Conservation (phyloP, 2,797 vertebrate genomes). For the Tympanoctomys barrerae region DNA sequence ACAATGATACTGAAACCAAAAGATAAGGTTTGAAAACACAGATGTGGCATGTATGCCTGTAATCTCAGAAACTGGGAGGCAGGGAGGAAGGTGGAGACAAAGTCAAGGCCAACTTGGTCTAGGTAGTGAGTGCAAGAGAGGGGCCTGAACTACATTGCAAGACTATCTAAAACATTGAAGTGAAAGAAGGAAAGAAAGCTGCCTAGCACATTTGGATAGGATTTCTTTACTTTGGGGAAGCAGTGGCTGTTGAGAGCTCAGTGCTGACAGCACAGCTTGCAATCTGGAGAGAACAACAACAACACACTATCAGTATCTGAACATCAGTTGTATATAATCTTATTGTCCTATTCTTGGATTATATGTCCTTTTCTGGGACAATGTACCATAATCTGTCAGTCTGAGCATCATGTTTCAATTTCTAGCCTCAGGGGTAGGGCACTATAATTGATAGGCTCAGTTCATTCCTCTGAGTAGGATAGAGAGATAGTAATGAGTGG, state of each 20-base stretch:
- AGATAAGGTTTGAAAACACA: neutral
- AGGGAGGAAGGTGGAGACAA: neutral
- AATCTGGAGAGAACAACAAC: neutral
- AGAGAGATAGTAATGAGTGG: neutral
- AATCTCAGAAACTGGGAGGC: neutral
- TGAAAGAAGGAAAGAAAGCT: neutral
- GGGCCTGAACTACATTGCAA: neutral
- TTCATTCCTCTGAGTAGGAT: neutral
- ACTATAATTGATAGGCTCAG: neutral
- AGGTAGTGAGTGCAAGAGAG: neutral
- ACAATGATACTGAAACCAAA: rapidly evolving
- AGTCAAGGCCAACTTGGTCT: neutral
- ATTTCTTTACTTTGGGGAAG: neutral
- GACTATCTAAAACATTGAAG: neutral
- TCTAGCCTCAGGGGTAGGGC: rapidly evolving
- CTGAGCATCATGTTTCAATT: neutral
- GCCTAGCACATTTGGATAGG: neutral
- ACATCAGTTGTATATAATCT: neutral
- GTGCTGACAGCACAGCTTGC: neutral
- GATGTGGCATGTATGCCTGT: neutral
- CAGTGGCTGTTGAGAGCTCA: no score
- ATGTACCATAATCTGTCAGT: neutral
- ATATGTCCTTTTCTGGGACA: neutral
- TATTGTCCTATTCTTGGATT: neutral
- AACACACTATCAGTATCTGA: neutral